Percentiles rank a stretch among this genome's conserved stretches.
Evolutionary conservation across 2,797 vertebrate genomes (phyloP).

Genomic region (Craterocephalus amniculus): DNA sequence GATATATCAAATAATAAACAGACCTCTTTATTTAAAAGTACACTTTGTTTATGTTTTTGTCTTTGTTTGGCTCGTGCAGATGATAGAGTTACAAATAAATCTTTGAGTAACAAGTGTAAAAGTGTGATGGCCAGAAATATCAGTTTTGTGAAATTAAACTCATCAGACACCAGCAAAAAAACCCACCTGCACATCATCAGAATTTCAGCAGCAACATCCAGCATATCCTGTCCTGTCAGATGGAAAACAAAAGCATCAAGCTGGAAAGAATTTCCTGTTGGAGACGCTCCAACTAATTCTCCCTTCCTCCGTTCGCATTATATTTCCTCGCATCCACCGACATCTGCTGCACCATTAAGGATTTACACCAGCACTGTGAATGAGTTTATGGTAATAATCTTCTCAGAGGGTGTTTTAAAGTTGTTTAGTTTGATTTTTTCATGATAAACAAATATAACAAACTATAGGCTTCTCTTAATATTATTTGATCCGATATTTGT

Average conservation of each 20-base stretch:
- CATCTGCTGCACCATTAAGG: conserved; percentile 25
- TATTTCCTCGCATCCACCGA: conserved; percentile 48
- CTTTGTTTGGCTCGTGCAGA: background rate
- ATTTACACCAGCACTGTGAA: conserved; percentile 11
- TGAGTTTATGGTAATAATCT: background rate
- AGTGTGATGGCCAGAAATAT: background rate
- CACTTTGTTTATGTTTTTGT: conserved; percentile 44
- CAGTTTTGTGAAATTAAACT: background rate
- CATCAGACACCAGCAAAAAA: background rate
- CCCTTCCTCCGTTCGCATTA: conserved; percentile 45
- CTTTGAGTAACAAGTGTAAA: background rate
- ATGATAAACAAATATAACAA: too few species aligned
- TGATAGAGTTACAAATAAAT: background rate
- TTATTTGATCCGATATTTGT: too few species aligned
- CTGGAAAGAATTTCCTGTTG: conserved; percentile 40
- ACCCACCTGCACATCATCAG: background rate
- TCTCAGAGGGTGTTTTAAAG: background rate
- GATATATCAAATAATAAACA: conserved; percentile 84
- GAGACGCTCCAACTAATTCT: conserved; percentile 21
- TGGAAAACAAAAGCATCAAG: conserved; percentile 39
- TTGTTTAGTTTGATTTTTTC: too few species aligned
- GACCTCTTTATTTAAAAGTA: conserved; percentile 82
- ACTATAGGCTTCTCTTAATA: too few species aligned
- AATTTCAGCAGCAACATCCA: background rate
- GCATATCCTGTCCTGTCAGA: conserved; percentile 20